Base-by-base conservation (phyloP, 2,113 vertebrate species). In the Ctenodactylus gundi region DNA sequence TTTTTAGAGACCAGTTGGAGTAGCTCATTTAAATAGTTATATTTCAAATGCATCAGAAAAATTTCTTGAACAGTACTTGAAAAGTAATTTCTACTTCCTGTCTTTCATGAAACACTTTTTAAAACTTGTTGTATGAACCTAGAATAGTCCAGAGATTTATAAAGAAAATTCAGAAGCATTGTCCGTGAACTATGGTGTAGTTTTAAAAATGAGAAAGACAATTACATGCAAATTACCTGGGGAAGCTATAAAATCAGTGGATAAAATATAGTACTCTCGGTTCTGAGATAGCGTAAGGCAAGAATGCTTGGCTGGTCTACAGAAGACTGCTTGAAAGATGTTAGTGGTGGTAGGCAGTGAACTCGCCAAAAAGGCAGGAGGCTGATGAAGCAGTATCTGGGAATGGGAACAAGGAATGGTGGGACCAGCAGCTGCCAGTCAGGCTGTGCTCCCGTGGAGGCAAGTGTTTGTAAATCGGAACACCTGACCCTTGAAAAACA, bases 1-100 rank as follows among this genome's bases (percentile, higher is more conserved):
- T 89, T 51, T 95, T 86, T 88, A 44, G 93, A 82, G 58, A 72
- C n/a, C 31, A 51, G 78, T 75, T 92, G 46, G 31, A 95, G 36
- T 34, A 85, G 29, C 10, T 90, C 23, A 70, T 82, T 89, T n/a
- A 78, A 91, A 78, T 86, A 75, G 20, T 81, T 91, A 82, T 90
- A 87, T 93, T 64, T n/a, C 44, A 85, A 27, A 29, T 88, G 18
- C 53, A 83, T 85, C 55, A 92, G 49, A 55, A 89, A 89, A 88
- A 67, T 77, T 55, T n/a, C n/a, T n/a, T 21, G 1, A 81, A 90
- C 53, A 53, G 62, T 49, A 76, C 15, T 73, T 94, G 51, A 23
- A 25, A 94, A 96, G 27, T 90, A 81, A 80, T 85, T 88, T 29
- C 44, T 17, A 17, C 46, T 92, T 93, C 95, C 70, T n/a, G 4